Conservation (phyloP, 2,113 vertebrate species). For the Halichoerus grypus region DNA sequence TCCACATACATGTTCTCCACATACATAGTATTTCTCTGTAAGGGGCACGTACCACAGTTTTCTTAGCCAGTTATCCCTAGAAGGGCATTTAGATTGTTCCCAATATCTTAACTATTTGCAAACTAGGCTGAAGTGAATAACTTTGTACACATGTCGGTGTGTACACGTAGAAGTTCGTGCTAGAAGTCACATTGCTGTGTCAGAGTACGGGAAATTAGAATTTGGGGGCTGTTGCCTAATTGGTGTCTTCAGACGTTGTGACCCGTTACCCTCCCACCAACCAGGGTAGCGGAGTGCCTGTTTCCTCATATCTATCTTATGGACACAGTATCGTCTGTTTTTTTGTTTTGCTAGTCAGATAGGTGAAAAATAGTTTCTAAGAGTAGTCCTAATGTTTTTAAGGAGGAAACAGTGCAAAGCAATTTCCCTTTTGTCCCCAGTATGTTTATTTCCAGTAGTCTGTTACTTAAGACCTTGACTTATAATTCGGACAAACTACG, state of each 20-base stretch:
- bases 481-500: neutral
- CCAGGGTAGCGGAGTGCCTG: neutral
- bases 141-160: neutral
- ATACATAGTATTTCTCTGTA: neutral
- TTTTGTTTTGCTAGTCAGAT: conserved; percentile 11
- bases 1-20: neutral
- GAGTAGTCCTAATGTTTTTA: neutral
- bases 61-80: neutral
- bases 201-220: neutral
- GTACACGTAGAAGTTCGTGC: neutral
- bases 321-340: neutral
- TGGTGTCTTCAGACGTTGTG: neutral
- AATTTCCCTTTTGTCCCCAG: neutral
- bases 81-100: neutral
- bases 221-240: neutral
- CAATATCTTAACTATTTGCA: neutral
- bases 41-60: too few relatives aligned
- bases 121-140: neutral
- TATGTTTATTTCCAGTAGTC: neutral
- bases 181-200: neutral
- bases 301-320: neutral
- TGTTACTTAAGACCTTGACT: neutral
- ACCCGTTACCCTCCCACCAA: neutral
- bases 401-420: neutral
- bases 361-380: neutral